Evolutionary conservation across 2,888 invertebrate genomes (phyloP).

Genomic region (Caenorhabditis wallacei): DNA sequence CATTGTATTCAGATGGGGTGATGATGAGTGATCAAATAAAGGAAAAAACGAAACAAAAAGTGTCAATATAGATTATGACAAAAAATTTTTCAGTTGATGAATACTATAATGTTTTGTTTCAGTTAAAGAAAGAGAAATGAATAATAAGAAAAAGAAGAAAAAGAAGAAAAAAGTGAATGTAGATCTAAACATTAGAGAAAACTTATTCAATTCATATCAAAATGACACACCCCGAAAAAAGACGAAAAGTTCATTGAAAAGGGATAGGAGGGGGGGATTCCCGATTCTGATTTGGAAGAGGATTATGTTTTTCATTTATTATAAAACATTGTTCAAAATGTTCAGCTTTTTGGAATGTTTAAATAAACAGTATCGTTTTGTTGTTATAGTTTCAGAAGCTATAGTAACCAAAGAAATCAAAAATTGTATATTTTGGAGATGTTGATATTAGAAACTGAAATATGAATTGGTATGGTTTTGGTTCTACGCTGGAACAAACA

Average conservation of each 20-base stretch:
- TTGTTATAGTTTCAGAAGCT: too few relatives aligned
- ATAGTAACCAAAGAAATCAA: too few relatives aligned
- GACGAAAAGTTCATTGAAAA: not conserved
- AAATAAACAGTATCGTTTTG: too few relatives aligned
- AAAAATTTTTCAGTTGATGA: slow-evolving; percentile 7
- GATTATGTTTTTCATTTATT: not conserved
- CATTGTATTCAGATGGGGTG: slow-evolving; percentile 10
- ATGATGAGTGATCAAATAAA: slow-evolving; percentile 8
- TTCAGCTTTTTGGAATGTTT: too few relatives aligned
- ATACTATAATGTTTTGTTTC: slow-evolving; percentile 2
- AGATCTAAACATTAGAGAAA: slow-evolving; percentile 1
- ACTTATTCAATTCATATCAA: too few relatives aligned
- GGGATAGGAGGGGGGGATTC: not conserved
- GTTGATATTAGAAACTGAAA: too few relatives aligned
- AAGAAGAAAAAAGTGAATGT: slow-evolving; percentile 17
- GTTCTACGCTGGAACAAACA: too few relatives aligned
- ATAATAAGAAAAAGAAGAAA: not conserved
- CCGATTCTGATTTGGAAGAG: too few relatives aligned
- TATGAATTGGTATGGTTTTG: too few relatives aligned
- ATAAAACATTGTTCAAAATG: too few relatives aligned
- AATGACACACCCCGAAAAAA: too few relatives aligned
- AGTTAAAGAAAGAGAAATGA: not conserved
- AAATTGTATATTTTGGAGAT: too few relatives aligned
- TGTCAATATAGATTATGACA: slow-evolving; percentile 19
- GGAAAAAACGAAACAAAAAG: not conserved